phyloP scores from a whole-genome alignment of 2,113 vertebrate species.

The Aptenodytes patagonicus region DNA sequence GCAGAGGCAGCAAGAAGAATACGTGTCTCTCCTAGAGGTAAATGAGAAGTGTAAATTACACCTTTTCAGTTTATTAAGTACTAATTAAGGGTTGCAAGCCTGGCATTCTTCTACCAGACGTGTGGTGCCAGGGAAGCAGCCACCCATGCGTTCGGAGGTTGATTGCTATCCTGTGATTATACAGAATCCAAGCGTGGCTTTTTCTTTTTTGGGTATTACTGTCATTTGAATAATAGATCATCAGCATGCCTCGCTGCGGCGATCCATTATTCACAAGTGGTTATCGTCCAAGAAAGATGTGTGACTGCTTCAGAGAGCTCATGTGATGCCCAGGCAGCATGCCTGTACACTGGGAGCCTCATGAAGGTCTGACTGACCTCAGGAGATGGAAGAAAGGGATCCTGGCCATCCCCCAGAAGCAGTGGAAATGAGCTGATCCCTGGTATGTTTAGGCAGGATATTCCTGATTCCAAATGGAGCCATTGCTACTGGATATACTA shows the following conservation, averaged over 20 bases:
- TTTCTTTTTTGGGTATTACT: conserved; percentile 13
- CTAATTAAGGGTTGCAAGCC: conserved; percentile 38
- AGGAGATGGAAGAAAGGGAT: not conserved
- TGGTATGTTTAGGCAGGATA: not conserved
- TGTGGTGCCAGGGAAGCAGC: not conserved
- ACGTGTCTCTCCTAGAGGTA: not conserved
- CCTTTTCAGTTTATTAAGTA: conserved; percentile 40
- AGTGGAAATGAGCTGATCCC: not conserved
- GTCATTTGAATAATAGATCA: conserved; percentile 27
- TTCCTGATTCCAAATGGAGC: not conserved
- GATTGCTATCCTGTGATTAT: conserved; percentile 8
- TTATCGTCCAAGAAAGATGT: not conserved
- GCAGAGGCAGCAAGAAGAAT: not conserved
- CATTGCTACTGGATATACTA: not conserved
- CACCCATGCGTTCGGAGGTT: not conserved
- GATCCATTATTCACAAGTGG: not conserved
- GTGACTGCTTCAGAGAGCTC: not conserved
- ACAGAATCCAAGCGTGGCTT: not conserved
- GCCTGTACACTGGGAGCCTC: accelerated
- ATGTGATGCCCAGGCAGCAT: not conserved
- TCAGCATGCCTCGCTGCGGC: not conserved
- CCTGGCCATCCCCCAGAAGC: not conserved
- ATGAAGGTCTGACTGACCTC: not conserved
- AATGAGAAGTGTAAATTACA: conserved; percentile 36
- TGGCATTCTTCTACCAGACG: not conserved